Percentiles rank a stretch among this genome's conserved stretches.
Evolutionary conservation across 2,797 vertebrate genomes (phyloP).

Genomic region (Hipposideros larvatus): DNA sequence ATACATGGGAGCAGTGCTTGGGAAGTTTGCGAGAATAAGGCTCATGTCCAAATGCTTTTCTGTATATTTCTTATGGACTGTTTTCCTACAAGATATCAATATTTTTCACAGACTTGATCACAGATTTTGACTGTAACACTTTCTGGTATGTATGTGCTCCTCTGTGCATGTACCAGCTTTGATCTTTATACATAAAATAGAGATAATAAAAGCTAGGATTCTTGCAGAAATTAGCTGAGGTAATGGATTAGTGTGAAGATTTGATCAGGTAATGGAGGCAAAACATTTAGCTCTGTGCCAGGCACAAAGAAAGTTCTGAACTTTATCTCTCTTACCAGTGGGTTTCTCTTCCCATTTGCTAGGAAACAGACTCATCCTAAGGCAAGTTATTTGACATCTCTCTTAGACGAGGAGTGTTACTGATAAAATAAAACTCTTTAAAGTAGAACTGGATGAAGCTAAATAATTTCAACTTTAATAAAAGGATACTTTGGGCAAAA

Average conservation of each 20-base stretch:
- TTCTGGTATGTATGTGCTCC: neutral
- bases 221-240: neutral
- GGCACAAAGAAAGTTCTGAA: neutral
- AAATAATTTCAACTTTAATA: slow-evolving; percentile 19
- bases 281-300: neutral
- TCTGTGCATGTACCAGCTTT: neutral
- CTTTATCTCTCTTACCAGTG: neutral
- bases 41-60: neutral
- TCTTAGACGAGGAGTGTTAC: neutral
- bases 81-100: neutral
- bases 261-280: neutral
- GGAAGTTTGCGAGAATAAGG: neutral
- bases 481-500: neutral
- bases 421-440: neutral
- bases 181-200: neutral
- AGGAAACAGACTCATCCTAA: neutral
- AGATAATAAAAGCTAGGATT: neutral
- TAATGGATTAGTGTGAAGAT: neutral
- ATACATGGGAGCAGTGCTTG: neutral
- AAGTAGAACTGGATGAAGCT: neutral
- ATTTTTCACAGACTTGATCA: neutral
- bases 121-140: neutral
- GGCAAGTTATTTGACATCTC: neutral
- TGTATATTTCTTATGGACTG: neutral
- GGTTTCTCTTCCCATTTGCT: neutral